Percentiles rank a stretch among this genome's conserved stretches.
Evolutionary conservation across 2,797 vertebrate genomes (phyloP).

Genomic region (Pelobates cultripes): DNA sequence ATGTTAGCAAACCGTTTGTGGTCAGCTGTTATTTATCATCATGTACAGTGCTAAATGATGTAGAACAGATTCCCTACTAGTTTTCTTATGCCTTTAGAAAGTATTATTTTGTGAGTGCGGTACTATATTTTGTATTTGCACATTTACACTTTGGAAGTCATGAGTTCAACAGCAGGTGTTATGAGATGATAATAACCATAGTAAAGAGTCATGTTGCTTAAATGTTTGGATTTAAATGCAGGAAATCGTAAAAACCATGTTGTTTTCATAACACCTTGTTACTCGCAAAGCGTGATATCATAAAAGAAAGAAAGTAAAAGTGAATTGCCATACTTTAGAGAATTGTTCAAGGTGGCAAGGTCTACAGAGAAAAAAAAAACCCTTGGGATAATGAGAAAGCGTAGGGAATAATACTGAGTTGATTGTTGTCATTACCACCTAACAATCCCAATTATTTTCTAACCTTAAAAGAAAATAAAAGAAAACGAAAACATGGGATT

Average conservation of each 20-base stretch:
- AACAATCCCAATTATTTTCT: slow-evolving; percentile 44
- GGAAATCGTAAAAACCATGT: slow-evolving; percentile 54
- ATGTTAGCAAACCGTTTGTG: slow-evolving; percentile 57
- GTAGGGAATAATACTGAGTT: slow-evolving; percentile 47
- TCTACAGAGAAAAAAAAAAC: slow-evolving; percentile 39
- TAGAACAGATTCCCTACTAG: slow-evolving; percentile 54
- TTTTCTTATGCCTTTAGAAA: slow-evolving; percentile 49
- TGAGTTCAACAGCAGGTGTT: slow-evolving; percentile 58
- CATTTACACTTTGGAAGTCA: slow-evolving; percentile 57
- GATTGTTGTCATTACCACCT: slow-evolving; percentile 54
- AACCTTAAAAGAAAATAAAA: slow-evolving; percentile 32
- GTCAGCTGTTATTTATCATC: slow-evolving; percentile 56
- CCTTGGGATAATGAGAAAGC: slow-evolving; percentile 43
- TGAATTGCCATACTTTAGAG: slow-evolving; percentile 51
- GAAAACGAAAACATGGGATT: slow-evolving; percentile 35
- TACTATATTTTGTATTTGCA: slow-evolving; percentile 56
- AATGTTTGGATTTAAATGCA: slow-evolving; percentile 57
- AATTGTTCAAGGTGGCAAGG: slow-evolving; percentile 50
- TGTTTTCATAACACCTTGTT: slow-evolving; percentile 58
- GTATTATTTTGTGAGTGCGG: slow-evolving; percentile 52
- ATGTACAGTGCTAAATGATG: slow-evolving; percentile 57
- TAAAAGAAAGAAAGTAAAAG: slow-evolving; percentile 53
- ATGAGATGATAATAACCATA: slow-evolving; percentile 57
- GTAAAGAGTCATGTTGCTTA: slow-evolving; percentile 56
- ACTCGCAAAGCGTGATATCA: slow-evolving; percentile 56